phyloP scores from a whole-genome alignment of 2,797 vertebrate species.

The Channa striata region DNA sequence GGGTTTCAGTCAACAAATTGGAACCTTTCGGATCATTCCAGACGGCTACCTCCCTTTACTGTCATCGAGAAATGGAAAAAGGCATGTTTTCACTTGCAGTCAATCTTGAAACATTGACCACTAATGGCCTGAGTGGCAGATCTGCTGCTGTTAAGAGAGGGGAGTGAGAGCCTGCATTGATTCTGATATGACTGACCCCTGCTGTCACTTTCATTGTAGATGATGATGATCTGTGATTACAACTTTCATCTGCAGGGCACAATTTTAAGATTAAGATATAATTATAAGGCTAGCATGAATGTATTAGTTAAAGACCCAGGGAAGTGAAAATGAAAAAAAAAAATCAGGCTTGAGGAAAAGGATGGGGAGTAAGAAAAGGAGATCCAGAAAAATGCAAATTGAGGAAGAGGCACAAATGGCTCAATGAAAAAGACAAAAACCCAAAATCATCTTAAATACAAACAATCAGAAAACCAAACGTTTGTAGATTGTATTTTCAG shows the following conservation, averaged over 20 bases:
- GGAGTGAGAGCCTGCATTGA: slow-evolving; percentile 3
- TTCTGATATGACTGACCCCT: slow-evolving; percentile 45
- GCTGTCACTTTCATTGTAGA: slow-evolving; percentile 47
- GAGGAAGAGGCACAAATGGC: neutral
- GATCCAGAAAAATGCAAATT: neutral
- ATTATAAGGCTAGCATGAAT: slow-evolving; percentile 26
- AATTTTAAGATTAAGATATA: slow-evolving; percentile 32
- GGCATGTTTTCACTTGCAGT: slow-evolving; percentile 47
- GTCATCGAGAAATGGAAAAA: slow-evolving; percentile 44
- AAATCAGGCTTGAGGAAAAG: slow-evolving; percentile 9
- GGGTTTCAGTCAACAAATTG: slow-evolving; percentile 26
- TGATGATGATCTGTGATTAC: slow-evolving; percentile 57
- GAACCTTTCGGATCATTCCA: slow-evolving; percentile 14
- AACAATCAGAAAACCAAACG: slow-evolving; percentile 20
- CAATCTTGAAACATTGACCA: slow-evolving; percentile 43
- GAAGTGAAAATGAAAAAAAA: slow-evolving; percentile 2
- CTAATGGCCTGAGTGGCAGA: slow-evolving; percentile 50
- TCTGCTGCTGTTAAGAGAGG: slow-evolving; percentile 24
- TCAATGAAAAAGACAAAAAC: slow-evolving; percentile 4
- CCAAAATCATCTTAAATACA: slow-evolving; percentile 17
- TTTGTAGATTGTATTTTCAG: neutral
- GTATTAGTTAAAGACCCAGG: slow-evolving; percentile 27
- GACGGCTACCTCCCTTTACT: slow-evolving; percentile 14
- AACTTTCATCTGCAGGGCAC: slow-evolving; percentile 44
- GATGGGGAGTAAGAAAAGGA: neutral